Conservation (phyloP, 2,888 invertebrate species). For the Gandaritis pyraliata region DNA sequence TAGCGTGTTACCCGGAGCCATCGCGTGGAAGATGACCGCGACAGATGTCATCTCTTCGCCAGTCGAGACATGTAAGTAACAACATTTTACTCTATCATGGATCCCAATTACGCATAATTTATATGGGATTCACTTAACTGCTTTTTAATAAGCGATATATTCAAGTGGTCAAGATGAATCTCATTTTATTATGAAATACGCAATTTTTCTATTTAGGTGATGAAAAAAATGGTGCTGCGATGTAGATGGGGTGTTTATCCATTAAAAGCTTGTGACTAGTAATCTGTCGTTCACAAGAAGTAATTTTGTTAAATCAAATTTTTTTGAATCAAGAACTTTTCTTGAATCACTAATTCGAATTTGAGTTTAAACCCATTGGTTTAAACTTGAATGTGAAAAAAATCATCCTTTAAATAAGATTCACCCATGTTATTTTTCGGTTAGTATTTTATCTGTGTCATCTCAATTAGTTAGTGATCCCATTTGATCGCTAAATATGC, state of each 20-base stretch:
- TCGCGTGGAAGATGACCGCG: constrained; percentile 78
- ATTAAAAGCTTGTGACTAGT: neutral
- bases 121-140: constrained; percentile 1
- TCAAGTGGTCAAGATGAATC: neutral
- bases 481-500: too few relatives aligned
- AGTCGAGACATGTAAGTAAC: constrained; percentile 78
- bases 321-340: too few relatives aligned
- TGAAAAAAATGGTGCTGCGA: neutral
- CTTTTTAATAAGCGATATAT: neutral
- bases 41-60: constrained; percentile 85
- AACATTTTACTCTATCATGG: constrained; percentile 36
- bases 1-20: constrained; percentile 74
- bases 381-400: too few relatives aligned
- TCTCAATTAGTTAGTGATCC: too few relatives aligned
- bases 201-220: neutral
- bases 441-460: too few relatives aligned
- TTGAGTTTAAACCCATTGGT: too few relatives aligned
- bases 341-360: too few relatives aligned
- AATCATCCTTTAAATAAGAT: too few relatives aligned
- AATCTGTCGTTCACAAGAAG: neutral
- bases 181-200: neutral
- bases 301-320: too few relatives aligned
- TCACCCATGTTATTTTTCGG: too few relatives aligned
- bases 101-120: constrained; percentile 43
- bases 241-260: neutral